These are phyloP conservation scores for Macropus fuliginosus DNA, from an alignment of 2,797 vertebrate species.

Conservation along the genomic window DNA sequence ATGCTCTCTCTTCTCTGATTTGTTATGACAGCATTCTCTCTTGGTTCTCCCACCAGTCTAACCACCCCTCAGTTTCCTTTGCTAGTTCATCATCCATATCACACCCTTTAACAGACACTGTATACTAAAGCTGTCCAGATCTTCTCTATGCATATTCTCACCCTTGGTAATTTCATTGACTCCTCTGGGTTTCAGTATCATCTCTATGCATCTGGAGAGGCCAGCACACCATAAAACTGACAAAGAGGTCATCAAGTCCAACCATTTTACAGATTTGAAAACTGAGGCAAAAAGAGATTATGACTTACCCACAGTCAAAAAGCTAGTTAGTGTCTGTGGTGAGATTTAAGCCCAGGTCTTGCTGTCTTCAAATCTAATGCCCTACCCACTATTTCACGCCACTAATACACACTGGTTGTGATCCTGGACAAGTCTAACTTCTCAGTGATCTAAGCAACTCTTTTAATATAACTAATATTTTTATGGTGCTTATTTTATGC, in stretches of 20 bases:
- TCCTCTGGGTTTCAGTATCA: no score
- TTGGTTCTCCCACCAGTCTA: no score
- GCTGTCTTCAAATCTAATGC: background rate
- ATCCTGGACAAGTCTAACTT: background rate
- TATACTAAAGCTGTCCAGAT: no score
- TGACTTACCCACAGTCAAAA: background rate
- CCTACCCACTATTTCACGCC: background rate
- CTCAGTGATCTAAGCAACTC: background rate
- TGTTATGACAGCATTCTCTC: no score
- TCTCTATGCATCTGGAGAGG: no score
- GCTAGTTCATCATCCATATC: no score
- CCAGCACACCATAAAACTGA: background rate
- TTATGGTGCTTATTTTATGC: no score
- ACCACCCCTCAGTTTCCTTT: background rate
- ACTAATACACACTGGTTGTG: background rate
- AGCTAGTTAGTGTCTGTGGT: background rate
- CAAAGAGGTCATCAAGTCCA: background rate
- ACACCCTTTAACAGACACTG: background rate
- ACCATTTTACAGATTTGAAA: background rate
- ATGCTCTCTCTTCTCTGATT: background rate
- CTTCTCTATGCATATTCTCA: background rate
- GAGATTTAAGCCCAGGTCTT: background rate
- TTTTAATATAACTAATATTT: background rate
- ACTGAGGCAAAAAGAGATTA: background rate
- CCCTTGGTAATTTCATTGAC: no score